A percentile compares a stretch with the other conserved stretches of the same genome.
Conservation (phyloP, 2,113 vertebrate species). For the Brachyistius frenatus region DNA sequence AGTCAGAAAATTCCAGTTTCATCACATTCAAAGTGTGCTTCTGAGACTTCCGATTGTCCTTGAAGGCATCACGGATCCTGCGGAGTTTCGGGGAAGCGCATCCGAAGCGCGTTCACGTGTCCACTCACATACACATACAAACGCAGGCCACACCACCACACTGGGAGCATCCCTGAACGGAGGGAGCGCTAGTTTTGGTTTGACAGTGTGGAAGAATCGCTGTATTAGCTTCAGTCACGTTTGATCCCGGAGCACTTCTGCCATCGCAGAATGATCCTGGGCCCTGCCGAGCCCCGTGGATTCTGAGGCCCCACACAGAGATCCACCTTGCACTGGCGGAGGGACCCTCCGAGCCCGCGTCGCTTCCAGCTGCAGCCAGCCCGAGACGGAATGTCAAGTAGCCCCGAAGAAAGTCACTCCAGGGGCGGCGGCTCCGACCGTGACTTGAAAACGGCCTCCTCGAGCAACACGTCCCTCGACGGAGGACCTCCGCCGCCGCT, state of each 20-base stretch:
- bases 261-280: slow-evolving; percentile 63
- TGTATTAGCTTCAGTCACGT: slow-evolving; percentile 6
- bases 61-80: slow-evolving; percentile 77
- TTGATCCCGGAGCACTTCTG: slow-evolving; percentile 16
- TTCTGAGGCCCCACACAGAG: slow-evolving; percentile 59
- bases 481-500: slow-evolving; percentile 75
- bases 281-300: slow-evolving; percentile 46
- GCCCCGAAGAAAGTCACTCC: slow-evolving; percentile 75
- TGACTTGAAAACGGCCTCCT: slow-evolving; percentile 82
- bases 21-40: neutral
- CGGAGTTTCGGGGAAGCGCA: slow-evolving; percentile 79
- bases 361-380: slow-evolving; percentile 37
- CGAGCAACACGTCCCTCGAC: slow-evolving; percentile 80
- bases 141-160: slow-evolving; percentile 41
- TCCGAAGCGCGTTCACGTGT: slow-evolving; percentile 74
- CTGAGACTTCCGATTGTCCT: neutral
- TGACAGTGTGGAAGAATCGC: slow-evolving; percentile 28
- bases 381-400: slow-evolving; percentile 77
- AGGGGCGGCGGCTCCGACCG: slow-evolving; percentile 81
- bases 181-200: slow-evolving; percentile 48
- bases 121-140: slow-evolving; percentile 32
- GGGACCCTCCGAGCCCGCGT: slow-evolving; percentile 40
- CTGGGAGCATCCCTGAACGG: slow-evolving; percentile 61
- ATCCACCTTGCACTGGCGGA: slow-evolving; percentile 55
- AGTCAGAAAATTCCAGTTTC: neutral